These are phyloP conservation scores for Tyrophagus putrescentiae DNA, from an alignment of 1,140 invertebrate genomes.

Conservation along the genomic window DNA sequence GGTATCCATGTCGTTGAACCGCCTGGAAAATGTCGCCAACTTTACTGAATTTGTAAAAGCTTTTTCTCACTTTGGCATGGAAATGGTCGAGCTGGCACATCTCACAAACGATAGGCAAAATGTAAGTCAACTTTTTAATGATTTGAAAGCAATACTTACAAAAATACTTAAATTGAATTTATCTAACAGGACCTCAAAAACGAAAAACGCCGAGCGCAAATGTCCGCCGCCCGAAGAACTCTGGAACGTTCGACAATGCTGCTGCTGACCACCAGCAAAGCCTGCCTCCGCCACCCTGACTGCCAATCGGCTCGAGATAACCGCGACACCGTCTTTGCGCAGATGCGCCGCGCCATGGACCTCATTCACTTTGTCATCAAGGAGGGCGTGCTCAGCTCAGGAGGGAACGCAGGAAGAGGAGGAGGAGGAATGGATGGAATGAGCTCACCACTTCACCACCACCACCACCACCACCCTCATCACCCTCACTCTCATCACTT, in stretches of 20 bases:
- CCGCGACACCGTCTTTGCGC: constrained; percentile 79
- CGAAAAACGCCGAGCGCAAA: constrained; percentile 81
- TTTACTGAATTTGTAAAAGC: constrained; percentile 98
- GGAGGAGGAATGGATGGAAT: too few species aligned
- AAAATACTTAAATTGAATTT: too few species aligned
- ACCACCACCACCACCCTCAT: neutral
- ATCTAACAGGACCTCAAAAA: constrained; percentile 64
- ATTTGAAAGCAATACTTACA: too few species aligned
- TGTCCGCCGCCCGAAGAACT: constrained; percentile 81
- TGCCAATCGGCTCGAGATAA: constrained; percentile 81
- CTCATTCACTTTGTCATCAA: constrained; percentile 93
- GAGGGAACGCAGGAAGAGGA: neutral
- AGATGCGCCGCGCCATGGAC: constrained; percentile 92
- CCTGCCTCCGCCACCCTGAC: constrained; percentile 84
- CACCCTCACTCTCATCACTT: too few species aligned
- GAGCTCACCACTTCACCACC: too few species aligned
- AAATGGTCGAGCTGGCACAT: constrained; percentile 95
- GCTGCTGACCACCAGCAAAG: constrained; percentile 86
- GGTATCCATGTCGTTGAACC: constrained; percentile 32
- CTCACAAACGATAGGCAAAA: constrained; percentile 52
- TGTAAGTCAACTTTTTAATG: constrained; percentile 30
- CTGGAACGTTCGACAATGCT: constrained; percentile 95
- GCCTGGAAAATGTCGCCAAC: constrained; percentile 82
- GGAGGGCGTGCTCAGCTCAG: constrained; percentile 45
- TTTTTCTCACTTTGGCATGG: constrained; percentile 91